Conservation (phyloP, 2,888 invertebrate species). For the Strigamia transsilvanica region DNA sequence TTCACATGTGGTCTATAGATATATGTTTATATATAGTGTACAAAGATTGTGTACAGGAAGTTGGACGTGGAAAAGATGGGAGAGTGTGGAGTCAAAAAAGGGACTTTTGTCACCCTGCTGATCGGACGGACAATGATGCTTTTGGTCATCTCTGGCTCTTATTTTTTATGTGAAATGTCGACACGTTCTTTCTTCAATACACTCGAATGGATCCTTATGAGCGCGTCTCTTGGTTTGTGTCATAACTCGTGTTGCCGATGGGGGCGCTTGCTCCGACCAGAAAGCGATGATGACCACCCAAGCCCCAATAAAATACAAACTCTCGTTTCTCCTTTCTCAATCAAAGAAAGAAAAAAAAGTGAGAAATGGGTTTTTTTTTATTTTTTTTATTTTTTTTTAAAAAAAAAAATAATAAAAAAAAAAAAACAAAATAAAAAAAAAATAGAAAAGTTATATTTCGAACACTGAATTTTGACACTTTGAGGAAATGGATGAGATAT, state of each 20-base stretch:
- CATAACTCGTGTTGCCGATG: background rate
- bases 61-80: background rate
- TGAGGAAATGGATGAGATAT: background rate
- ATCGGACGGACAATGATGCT: conserved; percentile 1
- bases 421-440: no score
- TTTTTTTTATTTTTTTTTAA: no score
- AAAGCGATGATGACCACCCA: background rate
- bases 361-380: no score
- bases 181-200: conserved; percentile 3
- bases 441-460: no score
- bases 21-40: background rate
- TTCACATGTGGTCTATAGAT: background rate
- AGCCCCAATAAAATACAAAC: background rate
- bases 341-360: background rate
- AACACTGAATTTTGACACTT: no score
- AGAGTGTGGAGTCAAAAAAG: background rate
- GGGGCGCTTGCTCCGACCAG: background rate
- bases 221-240: background rate
- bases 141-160: background rate
- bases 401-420: no score
- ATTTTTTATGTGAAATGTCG: background rate
- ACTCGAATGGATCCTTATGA: background rate
- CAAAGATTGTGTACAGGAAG: background rate
- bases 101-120: background rate
- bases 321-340: background rate